These are phyloP conservation scores for Scatophagus argus DNA, from an alignment of 2,113 vertebrate genomes.

Conservation along the genomic window DNA sequence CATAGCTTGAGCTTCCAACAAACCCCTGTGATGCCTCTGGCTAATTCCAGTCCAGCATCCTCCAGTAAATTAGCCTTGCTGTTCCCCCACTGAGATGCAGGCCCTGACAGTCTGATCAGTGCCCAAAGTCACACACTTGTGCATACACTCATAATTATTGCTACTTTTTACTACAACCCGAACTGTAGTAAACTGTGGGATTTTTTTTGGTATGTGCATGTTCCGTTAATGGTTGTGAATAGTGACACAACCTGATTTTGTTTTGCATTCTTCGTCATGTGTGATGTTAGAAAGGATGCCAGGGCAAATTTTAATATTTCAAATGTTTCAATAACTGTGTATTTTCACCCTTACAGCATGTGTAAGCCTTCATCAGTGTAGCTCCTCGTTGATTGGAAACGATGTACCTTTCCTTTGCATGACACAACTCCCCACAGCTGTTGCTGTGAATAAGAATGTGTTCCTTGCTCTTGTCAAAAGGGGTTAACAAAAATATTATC, in stretches of 20 bases:
- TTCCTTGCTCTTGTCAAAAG: conserved; percentile 37
- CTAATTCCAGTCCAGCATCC: conserved; percentile 76
- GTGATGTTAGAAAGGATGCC: neutral
- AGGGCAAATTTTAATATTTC: neutral
- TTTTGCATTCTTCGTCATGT: neutral
- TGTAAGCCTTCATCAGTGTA: neutral
- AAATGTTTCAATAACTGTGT: conserved; percentile 12
- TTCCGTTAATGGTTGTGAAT: conserved; percentile 5
- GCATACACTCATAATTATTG: conserved; percentile 50
- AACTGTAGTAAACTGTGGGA: conserved; percentile 6
- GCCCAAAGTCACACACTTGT: conserved; percentile 44
- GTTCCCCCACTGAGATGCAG: conserved; percentile 51
- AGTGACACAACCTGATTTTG: neutral
- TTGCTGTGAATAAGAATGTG: conserved; percentile 36
- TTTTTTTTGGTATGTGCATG: conserved; percentile 6
- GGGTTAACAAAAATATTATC: conserved; percentile 34
- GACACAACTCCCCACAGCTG: conserved; percentile 14
- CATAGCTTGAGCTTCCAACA: conserved; percentile 58
- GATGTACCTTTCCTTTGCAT: neutral
- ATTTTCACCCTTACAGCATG: neutral
- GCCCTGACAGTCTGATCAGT: conserved; percentile 55
- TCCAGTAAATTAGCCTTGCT: conserved; percentile 76
- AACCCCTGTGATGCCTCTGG: conserved; percentile 72
- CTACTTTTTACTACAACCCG: conserved; percentile 32
- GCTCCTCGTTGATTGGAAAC: neutral